Conservation (phyloP, 1,140 invertebrate genomes). For the Paracyclopina nana region DNA sequence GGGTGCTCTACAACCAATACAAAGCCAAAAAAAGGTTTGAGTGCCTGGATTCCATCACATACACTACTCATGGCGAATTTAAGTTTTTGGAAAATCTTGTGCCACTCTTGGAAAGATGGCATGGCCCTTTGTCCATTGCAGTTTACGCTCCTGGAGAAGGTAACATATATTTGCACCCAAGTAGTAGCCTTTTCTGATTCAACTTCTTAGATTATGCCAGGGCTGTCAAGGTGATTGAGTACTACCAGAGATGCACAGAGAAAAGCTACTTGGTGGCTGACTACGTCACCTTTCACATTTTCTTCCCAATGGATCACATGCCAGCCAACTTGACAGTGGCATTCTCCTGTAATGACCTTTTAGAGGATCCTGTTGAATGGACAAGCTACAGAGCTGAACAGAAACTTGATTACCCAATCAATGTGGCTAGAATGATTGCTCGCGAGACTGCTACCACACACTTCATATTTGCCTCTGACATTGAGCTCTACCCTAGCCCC, state of each 20-base stretch:
- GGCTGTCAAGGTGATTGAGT: conserved; percentile 43
- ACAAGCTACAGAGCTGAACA: conserved; percentile 33
- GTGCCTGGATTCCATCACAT: conserved; percentile 67
- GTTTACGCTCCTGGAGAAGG: conserved; percentile 52
- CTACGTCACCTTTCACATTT: conserved; percentile 61
- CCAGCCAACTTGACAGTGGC: no score
- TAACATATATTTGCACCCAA: no score
- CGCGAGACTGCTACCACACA: conserved; percentile 56
- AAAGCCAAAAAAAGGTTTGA: conserved; percentile 26
- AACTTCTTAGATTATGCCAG: conserved; percentile 41
- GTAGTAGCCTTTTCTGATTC: no score
- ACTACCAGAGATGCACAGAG: conserved; percentile 41
- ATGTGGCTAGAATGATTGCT: conserved; percentile 64
- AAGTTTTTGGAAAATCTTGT: conserved; percentile 74
- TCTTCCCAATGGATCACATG: conserved; percentile 54
- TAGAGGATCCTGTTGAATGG: no score
- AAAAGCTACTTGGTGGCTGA: conserved; percentile 32
- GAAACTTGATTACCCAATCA: conserved; percentile 63
- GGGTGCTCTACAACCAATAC: conserved; percentile 74
- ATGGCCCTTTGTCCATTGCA: conserved; percentile 47
- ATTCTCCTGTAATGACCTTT: no score
- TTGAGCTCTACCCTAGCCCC: conserved; percentile 54
- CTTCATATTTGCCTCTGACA: conserved; percentile 63
- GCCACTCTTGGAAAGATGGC: conserved; percentile 47
- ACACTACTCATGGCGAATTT: conserved; percentile 75